Conservation (phyloP, 2,113 vertebrate genomes). For the Pelecanus crispus region DNA sequence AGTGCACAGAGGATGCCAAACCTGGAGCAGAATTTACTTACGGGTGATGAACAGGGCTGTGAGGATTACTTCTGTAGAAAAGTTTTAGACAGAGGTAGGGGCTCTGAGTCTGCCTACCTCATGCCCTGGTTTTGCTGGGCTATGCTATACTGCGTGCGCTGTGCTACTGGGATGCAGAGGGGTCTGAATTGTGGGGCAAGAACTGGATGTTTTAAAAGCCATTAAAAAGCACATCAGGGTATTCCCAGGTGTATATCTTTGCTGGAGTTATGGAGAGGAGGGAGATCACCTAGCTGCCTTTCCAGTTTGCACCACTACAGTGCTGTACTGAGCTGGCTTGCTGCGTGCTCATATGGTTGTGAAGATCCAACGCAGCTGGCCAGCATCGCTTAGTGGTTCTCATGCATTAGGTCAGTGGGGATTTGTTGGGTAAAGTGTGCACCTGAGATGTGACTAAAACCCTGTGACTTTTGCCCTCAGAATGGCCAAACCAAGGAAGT, state of each 20-base stretch:
- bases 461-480: neutral
- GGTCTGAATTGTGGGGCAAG: neutral
- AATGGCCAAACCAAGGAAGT: neutral
- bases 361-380: neutral
- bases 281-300: neutral
- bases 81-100: rapidly evolving
- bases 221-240: neutral
- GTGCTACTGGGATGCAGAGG: neutral
- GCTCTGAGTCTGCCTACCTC: neutral
- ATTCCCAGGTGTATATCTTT: neutral
- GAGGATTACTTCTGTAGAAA: neutral
- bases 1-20: neutral
- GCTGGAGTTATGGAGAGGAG: neutral
- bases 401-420: neutral
- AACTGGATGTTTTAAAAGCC: neutral
- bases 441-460: neutral
- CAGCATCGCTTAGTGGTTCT: neutral
- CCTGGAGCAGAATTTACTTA: neutral
- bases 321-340: neutral
- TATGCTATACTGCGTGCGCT: neutral
- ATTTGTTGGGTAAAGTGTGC: neutral
- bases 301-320: neutral
- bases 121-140: neutral
- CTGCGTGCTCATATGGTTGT: neutral
- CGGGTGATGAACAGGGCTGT: neutral